Evolutionary conservation across 2,113 vertebrate species (phyloP).

Genomic region (Mus musculus): DNA sequence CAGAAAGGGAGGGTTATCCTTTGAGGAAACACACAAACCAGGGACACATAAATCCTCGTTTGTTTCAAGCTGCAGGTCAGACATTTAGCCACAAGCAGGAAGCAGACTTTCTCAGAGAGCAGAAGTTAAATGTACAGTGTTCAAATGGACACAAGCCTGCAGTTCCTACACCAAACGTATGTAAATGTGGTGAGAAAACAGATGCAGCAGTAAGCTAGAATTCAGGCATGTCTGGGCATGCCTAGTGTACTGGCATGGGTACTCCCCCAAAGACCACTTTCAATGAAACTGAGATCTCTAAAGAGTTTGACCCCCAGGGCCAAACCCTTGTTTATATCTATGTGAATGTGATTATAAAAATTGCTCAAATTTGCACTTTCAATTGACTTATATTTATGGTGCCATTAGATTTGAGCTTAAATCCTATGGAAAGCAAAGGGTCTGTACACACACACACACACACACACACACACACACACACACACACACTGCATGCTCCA

Average conservation of each 20-base stretch:
- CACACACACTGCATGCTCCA: background rate
- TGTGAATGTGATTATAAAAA: background rate
- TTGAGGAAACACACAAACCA: conserved; percentile 34
- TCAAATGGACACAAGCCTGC: background rate
- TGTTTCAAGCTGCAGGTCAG: conserved; percentile 48
- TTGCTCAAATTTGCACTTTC: conserved; percentile 46
- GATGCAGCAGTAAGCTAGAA: background rate
- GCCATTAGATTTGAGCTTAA: background rate
- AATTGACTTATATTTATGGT: conserved; percentile 20
- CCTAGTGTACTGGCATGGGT: background rate
- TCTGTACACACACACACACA: background rate
- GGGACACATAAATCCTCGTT: conserved; percentile 25
- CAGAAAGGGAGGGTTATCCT: conserved; percentile 3
- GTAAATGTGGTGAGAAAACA: conserved; percentile 15
- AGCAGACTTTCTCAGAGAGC: background rate
- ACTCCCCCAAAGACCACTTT: background rate
- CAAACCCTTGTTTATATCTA: conserved; percentile 35
- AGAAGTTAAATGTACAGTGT: background rate
- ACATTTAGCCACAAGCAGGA: conserved; percentile 43
- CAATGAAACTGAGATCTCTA: background rate
- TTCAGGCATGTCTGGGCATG: background rate
- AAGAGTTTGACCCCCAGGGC: background rate
- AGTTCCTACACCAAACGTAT: background rate
- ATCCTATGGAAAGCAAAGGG: background rate
- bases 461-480: background rate